Evolutionary conservation across 2,113 vertebrate species (phyloP), one percentile per base, ranked within the genome.

Genomic region (Uria lomvia): DNA sequence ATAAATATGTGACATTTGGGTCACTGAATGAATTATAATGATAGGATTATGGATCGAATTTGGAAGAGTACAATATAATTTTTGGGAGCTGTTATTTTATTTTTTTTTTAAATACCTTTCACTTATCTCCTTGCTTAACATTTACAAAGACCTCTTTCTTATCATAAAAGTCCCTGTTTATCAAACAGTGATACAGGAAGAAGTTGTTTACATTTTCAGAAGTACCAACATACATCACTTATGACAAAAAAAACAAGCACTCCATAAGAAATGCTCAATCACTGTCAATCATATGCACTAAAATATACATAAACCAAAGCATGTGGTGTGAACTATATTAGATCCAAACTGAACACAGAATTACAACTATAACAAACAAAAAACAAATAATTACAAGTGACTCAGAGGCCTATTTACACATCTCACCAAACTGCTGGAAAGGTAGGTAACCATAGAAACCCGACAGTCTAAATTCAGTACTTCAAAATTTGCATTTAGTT

Each of bases 181-280:
- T 98, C 94, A 96, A 98, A 98, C 94, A 97, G 92, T 97, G 97
- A 98, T 98, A 97, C 94, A 98, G 96, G 97, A 98, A 98, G 97
- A 98, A 97, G 97, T 98, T 99, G 98, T 99, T 99, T 98, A 98
- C 96, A 95, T 98, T 98, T 98, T 97, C 98, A 97, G 96, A 97
- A 98, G 97, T 96, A 98, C 97, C 98, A 98, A 98, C 98, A 99
- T 98, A 98, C 97, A 98, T 99, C 98, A 98, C 98, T 97, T 98
- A 97, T 93, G 98, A 98, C 98, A 98, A 98, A 98, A 98, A 98
- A 98, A 98, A 96, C 97, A 98, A 98, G 98, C 98, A 97, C 97
- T 97, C 96, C 92, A 96, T 98, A 97, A 97, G 97, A 98, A 98
- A 98, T 98, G 97, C 97, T 99, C 98, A 97, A 98, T 98, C 98